Evolutionary conservation across 2,888 invertebrate genomes (phyloP).

Genomic region (Lepidocyrtoides sp.): DNA sequence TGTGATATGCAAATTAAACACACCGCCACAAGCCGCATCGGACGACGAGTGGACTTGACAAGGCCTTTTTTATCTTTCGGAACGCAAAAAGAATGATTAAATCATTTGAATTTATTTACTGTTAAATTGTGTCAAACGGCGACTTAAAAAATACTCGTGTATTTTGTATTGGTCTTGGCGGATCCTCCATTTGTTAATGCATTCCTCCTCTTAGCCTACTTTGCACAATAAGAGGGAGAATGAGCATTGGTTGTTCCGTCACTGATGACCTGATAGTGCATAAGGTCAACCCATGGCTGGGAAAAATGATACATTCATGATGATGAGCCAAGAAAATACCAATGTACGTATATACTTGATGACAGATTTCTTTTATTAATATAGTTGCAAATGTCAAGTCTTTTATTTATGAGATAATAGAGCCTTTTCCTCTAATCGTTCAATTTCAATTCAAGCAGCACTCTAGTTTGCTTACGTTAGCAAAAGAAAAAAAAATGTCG

Average conservation of each 20-base stretch:
- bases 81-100: neutral
- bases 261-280: slow-evolving; percentile 69
- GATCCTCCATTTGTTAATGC: neutral
- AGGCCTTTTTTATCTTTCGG: neutral
- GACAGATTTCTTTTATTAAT: slow-evolving; percentile 36
- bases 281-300: slow-evolving; percentile 74
- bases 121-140: slow-evolving; percentile 7
- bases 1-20: neutral
- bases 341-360: neutral
- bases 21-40: neutral
- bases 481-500: neutral
- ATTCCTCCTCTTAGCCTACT: neutral
- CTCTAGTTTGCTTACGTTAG: neutral
- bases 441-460: neutral
- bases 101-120: neutral
- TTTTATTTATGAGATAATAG: neutral
- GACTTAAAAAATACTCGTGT: neutral
- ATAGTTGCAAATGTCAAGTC: neutral
- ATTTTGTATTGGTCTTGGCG: neutral
- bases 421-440: neutral
- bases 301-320: slow-evolving; percentile 54
- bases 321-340: slow-evolving; percentile 33
- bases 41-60: neutral
- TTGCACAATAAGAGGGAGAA: neutral
- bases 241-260: slow-evolving; percentile 7